Evolutionary conservation across 2,113 vertebrate species (phyloP), one percentile per base, ranked within the genome.

Genomic region (Tachysurus fulvidraco): DNA sequence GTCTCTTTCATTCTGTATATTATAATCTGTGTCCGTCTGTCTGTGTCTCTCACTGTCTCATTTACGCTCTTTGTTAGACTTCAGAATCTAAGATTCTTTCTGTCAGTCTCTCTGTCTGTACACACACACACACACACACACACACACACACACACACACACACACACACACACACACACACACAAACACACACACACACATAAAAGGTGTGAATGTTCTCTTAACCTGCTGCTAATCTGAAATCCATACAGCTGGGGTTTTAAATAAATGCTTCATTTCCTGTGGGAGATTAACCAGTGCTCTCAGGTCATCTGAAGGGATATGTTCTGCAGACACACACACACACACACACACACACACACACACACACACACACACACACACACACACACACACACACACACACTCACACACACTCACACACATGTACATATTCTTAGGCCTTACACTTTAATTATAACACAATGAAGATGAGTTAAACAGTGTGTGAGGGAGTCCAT

Each of bases 371-470:
- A 86, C 54, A 67, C 67, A 76, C 69, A 76, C 57, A 74, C 50
- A 74, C 86, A 83, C 80, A 65, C 71, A 76, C 57, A 82, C 62
- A 74, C 86, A 83, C 80, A 76, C 71, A 73, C 65, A 74, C 67
- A 73, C 36, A 57, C 57, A 59, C 36, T 64, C 65, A 88, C 54
- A 86, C 54, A 67, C 67, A 76, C 69, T 64, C 57, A 74, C 50
- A 74, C 86, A 83, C 80, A 65, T 59, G 62, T 54, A 74, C 67
- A 73, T 23, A 57, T 41, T 12, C 36, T 25, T 14, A 41, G 30
- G 36, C 16, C 2, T 69, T 78, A 83, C 73, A 64, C 41, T 84
- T 89, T 85, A 89, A 87, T 87, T 80, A 82, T 69, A 28, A 13
- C 50, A 36, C 69, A 50, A 44, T 77, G 59, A 52, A 69, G 78